Evolutionary conservation across 1,140 invertebrate genomes (phyloP).

Genomic region (Coptotermes formosanus): DNA sequence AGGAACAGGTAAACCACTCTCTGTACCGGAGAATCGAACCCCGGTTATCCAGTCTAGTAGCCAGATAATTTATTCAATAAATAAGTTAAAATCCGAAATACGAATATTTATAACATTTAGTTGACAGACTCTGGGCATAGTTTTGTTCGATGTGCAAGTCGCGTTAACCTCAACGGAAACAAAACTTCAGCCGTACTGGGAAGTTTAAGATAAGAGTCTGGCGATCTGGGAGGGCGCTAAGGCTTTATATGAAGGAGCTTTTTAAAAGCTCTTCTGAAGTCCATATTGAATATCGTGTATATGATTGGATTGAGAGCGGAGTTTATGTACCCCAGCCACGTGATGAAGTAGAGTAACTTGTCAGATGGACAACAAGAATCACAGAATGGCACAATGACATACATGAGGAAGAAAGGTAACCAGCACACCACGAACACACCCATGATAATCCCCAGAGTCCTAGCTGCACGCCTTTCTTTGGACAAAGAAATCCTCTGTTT

Average conservation of each 20-base stretch:
- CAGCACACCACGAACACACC: slow-evolving; percentile 95
- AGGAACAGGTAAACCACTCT: too few relatives aligned
- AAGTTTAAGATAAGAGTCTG: too few relatives aligned
- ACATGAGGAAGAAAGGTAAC: slow-evolving; percentile 95
- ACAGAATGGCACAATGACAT: slow-evolving; percentile 88
- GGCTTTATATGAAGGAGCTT: slow-evolving; percentile 67
- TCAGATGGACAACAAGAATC: slow-evolving; percentile 71
- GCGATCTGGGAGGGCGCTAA: background rate
- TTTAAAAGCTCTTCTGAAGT: slow-evolving; percentile 92
- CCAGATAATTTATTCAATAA: too few relatives aligned
- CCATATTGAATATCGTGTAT: slow-evolving; percentile 96
- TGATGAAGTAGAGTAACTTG: slow-evolving; percentile 83
- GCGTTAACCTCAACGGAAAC: too few relatives aligned
- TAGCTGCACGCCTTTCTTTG: slow-evolving; percentile 86
- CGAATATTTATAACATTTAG: too few relatives aligned
- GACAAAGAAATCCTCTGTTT: slow-evolving; percentile 90
- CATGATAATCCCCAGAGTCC: slow-evolving; percentile 92
- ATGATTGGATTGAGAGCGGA: slow-evolving; percentile 96
- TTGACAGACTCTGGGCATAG: too few relatives aligned
- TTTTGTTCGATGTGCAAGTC: too few relatives aligned
- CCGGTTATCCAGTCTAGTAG: too few relatives aligned
- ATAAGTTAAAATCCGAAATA: too few relatives aligned
- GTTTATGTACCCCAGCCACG: slow-evolving; percentile 97
- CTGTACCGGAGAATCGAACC: too few relatives aligned
- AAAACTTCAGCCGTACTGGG: too few relatives aligned